Conservation (phyloP, 2,113 vertebrate species). For the Pogona vitticeps region DNA sequence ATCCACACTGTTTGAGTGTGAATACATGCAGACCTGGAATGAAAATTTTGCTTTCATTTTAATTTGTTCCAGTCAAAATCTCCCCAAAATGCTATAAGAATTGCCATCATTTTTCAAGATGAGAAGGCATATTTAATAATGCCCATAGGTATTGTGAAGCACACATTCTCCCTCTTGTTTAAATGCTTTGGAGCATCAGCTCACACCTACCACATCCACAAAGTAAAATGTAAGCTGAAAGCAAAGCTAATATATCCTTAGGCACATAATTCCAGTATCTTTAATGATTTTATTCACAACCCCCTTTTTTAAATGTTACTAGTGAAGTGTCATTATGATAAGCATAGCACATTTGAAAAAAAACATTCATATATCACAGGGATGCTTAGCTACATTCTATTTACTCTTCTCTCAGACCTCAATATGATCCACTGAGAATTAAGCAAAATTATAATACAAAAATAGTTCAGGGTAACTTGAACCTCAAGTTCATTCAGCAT, state of each 20-base stretch:
- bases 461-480: background rate
- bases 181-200: constrained; percentile 49
- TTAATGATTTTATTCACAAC: background rate
- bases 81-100: constrained; percentile 52
- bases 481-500: background rate
- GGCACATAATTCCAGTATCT: constrained; percentile 27
- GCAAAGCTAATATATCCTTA: constrained; percentile 37
- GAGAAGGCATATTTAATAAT: constrained; percentile 59
- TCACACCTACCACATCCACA: constrained; percentile 51
- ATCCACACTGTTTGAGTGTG: background rate
- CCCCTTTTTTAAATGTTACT: background rate
- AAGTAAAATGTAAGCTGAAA: constrained; percentile 59
- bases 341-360: background rate
- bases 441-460: too few species aligned
- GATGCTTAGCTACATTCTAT: background rate
- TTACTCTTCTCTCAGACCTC: background rate
- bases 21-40: constrained; percentile 10
- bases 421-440: too few species aligned
- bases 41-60: constrained; percentile 39
- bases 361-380: background rate
- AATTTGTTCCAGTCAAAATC: constrained; percentile 39
- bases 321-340: background rate
- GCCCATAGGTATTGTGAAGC: constrained; percentile 37
- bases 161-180: constrained; percentile 55
- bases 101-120: constrained; percentile 56